Base-by-base conservation (phyloP, 2,888 invertebrate genomes). In the Galeopsomyia nigrocyanea region DNA sequence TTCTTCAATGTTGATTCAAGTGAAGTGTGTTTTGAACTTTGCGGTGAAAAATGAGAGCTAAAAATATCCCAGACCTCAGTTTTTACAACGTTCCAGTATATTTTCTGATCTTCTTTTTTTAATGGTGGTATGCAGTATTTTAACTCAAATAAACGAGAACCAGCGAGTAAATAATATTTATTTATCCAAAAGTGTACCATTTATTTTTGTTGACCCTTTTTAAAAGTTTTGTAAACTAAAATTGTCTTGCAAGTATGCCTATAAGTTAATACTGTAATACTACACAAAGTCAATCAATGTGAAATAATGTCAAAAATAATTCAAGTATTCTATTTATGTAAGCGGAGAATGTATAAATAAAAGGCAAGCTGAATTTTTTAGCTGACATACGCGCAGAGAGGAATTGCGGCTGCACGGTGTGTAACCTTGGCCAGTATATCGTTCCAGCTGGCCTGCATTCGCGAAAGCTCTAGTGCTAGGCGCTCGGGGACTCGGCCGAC, bases 401-500 rank as follows among this genome's bases (percentile, higher is more conserved):
- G 39, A 21, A 22, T 55, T 21, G 55, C 14, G 55, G 22, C 55
- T 14, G 55, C 55, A 39, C 31, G 13, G 22, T 14, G 26, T 9
- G 49, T 58, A 73, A 73, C 73, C 73, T 73, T 73, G 73, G 73
- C 73, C 73, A 69, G 56, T 19, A 68, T 66, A 31, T 49, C 39
- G 56, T 56, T 73, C 65, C 69, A 73, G 73, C 39, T 73, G 66
- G 68, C 72, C 64, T 68, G 72, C 68, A 72, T 72, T 64, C 16
- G 61, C 19, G 5, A 39, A 53, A 26, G 21, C 16, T 49, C 14
- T 49, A 56, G 46, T 50, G 61, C 21, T 47, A 49, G 16, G 39
- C 39, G 49, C 49, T 7, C 13, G 39, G 39, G 1, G 57, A 26
- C 60, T 53, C 71, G 61, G 71, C 53, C 67, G 57, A 46, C 62